Base-by-base conservation (phyloP, 2,797 vertebrate species). In the Saxicola maurus region DNA sequence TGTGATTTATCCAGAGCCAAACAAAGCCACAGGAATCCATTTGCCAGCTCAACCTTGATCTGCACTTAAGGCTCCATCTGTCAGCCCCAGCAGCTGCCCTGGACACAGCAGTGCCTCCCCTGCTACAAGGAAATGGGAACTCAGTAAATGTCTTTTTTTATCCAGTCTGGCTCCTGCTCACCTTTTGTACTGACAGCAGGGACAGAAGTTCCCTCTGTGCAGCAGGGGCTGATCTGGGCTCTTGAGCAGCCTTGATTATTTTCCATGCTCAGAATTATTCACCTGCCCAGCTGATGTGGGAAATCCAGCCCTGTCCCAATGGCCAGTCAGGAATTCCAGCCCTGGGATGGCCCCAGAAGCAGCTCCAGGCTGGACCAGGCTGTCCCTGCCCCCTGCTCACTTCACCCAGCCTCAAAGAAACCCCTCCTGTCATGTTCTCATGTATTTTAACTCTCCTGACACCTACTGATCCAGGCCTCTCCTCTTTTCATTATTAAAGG, bases 11-110 rank as follows among this genome's bases (percentile, higher is more conserved):
- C 73, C 56, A 38, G 51, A 81, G 78, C 82, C 78, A 77, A 78
- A 91, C 59, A 75, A 68, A 87, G 88, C 49, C 69, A 52, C 71
- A 56, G 84, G 90, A 83, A 89, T 37, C 88, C 86, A 91, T 87
- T 82, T 92, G 80, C 78, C 62, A 16, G 64, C 93, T 86, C 92
- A 93, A 28, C 93, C 90, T 65, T 91, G 92, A 95, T 91, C 86
- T 89, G 91, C 87, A 65, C 91, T 93, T 87, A 90, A 82, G 86
- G 76, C 75, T 77, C 94, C 94, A 95, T 91, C 94, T 96, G 94
- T 79, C 94, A 88, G 82, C 61, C 73, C 49, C 77, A 91, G 55
- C 92, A 90, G 86, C 92, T 92, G 94, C 89, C 88, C 23, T 11
- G 56, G 10, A 16, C 91, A 86, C 88, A 79, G 94, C 77, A 90